Conservation (phyloP, 2,888 invertebrate genomes). For the Prenolepis imparis region DNA sequence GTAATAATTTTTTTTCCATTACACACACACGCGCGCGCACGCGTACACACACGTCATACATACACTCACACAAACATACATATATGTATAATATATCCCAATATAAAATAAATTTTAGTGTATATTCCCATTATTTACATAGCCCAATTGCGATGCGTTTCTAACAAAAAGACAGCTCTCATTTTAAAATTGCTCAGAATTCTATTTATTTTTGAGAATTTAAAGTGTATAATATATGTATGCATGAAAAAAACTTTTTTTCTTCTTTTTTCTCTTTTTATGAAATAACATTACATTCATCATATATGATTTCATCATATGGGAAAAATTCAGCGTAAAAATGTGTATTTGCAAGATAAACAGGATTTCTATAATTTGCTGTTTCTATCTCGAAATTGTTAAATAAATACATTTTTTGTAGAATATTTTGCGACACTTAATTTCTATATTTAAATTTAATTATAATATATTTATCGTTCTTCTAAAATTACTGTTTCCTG, state of each 20-base stretch:
- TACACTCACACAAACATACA: constrained; percentile 24
- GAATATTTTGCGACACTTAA: constrained; percentile 83
- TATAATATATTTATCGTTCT: constrained; percentile 91
- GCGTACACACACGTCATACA: constrained; percentile 34
- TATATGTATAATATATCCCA: background rate
- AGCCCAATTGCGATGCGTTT: background rate
- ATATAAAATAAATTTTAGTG: constrained; percentile 26
- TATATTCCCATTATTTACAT: constrained; percentile 9
- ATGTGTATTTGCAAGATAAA: constrained; percentile 79
- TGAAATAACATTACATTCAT: constrained; percentile 81
- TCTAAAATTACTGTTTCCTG: constrained; percentile 98
- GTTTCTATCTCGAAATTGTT: constrained; percentile 81
- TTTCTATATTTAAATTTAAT: constrained; percentile 78
- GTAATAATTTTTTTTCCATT: constrained; percentile 50
- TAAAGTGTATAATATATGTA: constrained; percentile 79
- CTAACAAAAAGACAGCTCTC: constrained; percentile 58
- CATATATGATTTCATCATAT: constrained; percentile 76
- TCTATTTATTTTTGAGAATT: constrained; percentile 78
- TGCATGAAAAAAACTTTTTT: constrained; percentile 72
- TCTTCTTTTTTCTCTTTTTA: constrained; percentile 76
- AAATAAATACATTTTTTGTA: constrained; percentile 84
- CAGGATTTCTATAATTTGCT: constrained; percentile 73
- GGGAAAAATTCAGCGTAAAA: constrained; percentile 80
- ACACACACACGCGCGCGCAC: too few relatives aligned
- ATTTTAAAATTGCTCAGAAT: constrained; percentile 69